These are phyloP conservation scores for Drosophila lacteicornis DNA, from an alignment of 1,140 invertebrate species.

Conservation along the genomic window DNA sequence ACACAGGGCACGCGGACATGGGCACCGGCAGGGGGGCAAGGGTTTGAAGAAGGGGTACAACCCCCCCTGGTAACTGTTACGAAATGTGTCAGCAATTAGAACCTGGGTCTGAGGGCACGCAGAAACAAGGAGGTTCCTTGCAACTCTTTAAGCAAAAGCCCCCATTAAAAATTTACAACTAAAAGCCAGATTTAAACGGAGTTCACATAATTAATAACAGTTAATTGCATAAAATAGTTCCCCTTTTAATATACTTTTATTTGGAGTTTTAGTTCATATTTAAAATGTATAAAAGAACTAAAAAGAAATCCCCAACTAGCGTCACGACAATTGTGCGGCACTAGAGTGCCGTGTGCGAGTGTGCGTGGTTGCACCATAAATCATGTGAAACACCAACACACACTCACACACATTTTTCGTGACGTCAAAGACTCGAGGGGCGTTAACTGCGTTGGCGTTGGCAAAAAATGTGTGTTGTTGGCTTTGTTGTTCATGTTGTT, in stretches of 20 bases:
- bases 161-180: constrained; percentile 11
- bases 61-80: background rate
- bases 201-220: too few species aligned
- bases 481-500: constrained; percentile 20
- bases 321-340: constrained; percentile 16
- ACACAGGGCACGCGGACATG: constrained; percentile 21
- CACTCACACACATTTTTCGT: constrained; percentile 4
- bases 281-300: background rate
- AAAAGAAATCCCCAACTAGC: constrained; percentile 30
- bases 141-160: background rate
- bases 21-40: constrained; percentile 10
- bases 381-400: constrained; percentile 32
- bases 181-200: background rate
- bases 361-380: constrained; percentile 57
- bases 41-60: background rate
- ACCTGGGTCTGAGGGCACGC: background rate
- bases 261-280: background rate
- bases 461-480: constrained; percentile 21
- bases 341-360: background rate
- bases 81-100: constrained; percentile 68
- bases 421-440: constrained; percentile 63
- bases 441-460: constrained; percentile 54
- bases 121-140: background rate
- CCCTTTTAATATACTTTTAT: too few species aligned
- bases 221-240: too few species aligned